Evolutionary conservation across 1,140 invertebrate genomes (phyloP), one percentile per base, ranked within the genome.

Genomic region (Pollicipes pollicipes): DNA sequence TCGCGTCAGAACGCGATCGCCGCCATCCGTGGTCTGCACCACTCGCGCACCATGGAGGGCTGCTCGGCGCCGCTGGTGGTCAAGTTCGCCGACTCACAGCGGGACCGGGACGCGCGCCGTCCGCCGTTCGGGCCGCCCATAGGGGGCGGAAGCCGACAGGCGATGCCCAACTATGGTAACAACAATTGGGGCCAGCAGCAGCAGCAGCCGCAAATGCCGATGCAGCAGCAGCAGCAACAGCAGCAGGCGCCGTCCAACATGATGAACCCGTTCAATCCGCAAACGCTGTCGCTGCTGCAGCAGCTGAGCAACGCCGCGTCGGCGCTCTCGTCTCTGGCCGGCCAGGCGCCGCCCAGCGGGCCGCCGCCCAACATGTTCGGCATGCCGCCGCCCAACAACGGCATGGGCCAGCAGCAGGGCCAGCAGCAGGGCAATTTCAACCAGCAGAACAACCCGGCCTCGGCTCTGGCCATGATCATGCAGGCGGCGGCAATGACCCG

Each of bases 11-110:
- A 90, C 78, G 96, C 96, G 75, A 89, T 95, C 75, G 91, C 89
- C 81, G 95, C 95, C 76, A 98, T 98, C 78, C 97, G 97, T 86
- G 74, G 74, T 75, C 87, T 98, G 80, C 95, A 98, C 84, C 95
- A 98, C 81, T 97, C 94, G 76, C 91, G 94, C 82, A 98, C 94
- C 74, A 97, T 98, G 94, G 96, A 98, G 86, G 95, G 93, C 63
- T 98, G 95, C 81, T 94, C 91, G 72, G 95, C 95, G 75, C 95
- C 96, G 29, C 80, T 99, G 73, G 96, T 98, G 30, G 95, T 98
- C 24, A 98, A 98, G 82, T 97, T 98, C 81, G 97, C 96, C 68
- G 96, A 99, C 78, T 97, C 95, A 66, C 95, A 97, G 80, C 98
- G 97, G 80, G 95, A 99, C 79, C 98, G 98, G 81, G 95, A 98